These are phyloP conservation scores for Linnaemya tessellans DNA, from an alignment of 2,888 invertebrate species.

Conservation along the genomic window DNA sequence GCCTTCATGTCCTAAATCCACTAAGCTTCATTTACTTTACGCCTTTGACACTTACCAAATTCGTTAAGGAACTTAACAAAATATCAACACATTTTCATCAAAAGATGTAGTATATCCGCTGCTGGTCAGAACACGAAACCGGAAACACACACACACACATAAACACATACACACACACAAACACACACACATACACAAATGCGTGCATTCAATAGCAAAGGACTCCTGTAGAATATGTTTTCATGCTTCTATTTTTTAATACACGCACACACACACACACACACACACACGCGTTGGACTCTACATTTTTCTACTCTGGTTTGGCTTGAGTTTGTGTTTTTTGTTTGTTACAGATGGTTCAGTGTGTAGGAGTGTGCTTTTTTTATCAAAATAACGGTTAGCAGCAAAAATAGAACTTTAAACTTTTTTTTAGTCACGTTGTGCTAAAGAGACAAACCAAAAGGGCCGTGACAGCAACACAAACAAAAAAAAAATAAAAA, in stretches of 20 bases:
- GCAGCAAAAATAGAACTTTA: slow-evolving; percentile 1
- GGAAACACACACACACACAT: background rate
- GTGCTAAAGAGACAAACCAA: background rate
- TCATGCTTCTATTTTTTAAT: background rate
- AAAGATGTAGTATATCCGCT: slow-evolving; percentile 39
- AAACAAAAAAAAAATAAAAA: background rate
- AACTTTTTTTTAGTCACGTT: slow-evolving; percentile 9
- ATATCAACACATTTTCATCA: slow-evolving; percentile 40
- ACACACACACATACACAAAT: background rate
- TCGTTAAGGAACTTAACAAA: slow-evolving; percentile 28
- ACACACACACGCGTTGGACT: too few relatives aligned
- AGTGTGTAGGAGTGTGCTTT: background rate
- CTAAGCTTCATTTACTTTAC: slow-evolving; percentile 25
- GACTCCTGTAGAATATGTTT: background rate
- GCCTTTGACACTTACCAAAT: slow-evolving; percentile 37
- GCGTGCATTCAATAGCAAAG: too few relatives aligned
- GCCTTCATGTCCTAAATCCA: background rate
- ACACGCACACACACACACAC: background rate
- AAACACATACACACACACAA: background rate
- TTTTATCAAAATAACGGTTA: background rate
- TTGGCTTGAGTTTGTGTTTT: background rate
- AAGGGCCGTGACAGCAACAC: background rate
- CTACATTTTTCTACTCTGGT: background rate
- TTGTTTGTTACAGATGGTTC: background rate
- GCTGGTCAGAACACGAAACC: slow-evolving; percentile 14